These are phyloP conservation scores for Tetranychus piercei DNA, from an alignment of 2,888 invertebrate species.

Conservation along the genomic window DNA sequence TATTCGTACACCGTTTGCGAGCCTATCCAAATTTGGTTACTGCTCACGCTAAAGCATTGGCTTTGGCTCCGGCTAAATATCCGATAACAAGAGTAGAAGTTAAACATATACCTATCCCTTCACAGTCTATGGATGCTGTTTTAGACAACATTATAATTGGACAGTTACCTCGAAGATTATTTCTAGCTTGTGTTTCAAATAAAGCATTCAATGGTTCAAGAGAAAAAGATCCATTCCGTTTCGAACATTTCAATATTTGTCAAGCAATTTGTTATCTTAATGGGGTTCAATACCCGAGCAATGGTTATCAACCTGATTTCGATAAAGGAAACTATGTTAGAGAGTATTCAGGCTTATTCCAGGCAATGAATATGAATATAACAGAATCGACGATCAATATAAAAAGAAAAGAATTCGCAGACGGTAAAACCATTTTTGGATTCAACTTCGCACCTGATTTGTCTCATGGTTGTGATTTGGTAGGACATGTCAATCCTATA, in stretches of 20 bases:
- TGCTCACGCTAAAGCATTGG: conserved; percentile 5
- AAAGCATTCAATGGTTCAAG: neutral
- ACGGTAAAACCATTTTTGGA: conserved; percentile 13
- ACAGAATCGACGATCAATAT: neutral
- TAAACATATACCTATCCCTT: neutral
- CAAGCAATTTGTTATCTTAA: conserved; percentile 3
- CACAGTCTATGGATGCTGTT: neutral
- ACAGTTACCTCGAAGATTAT: conserved; percentile 4
- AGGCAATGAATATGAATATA: conserved; percentile 5
- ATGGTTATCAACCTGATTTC: conserved; percentile 10
- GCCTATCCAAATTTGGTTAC: neutral
- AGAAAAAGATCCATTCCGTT: neutral
- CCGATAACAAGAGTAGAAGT: neutral
- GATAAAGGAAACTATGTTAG: neutral
- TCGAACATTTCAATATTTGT: conserved; percentile 7
- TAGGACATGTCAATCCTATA: conserved; percentile 9
- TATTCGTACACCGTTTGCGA: neutral
- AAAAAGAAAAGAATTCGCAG: neutral
- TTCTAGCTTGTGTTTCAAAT: neutral
- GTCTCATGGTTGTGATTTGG: neutral
- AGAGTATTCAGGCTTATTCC: conserved; percentile 15
- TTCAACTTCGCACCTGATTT: conserved; percentile 16
- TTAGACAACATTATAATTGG: neutral
- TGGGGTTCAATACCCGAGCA: conserved; percentile 8
- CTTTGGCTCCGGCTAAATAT: neutral